phyloP scores from a whole-genome alignment of 1,140 invertebrate genomes.

The Bombus affinis region DNA sequence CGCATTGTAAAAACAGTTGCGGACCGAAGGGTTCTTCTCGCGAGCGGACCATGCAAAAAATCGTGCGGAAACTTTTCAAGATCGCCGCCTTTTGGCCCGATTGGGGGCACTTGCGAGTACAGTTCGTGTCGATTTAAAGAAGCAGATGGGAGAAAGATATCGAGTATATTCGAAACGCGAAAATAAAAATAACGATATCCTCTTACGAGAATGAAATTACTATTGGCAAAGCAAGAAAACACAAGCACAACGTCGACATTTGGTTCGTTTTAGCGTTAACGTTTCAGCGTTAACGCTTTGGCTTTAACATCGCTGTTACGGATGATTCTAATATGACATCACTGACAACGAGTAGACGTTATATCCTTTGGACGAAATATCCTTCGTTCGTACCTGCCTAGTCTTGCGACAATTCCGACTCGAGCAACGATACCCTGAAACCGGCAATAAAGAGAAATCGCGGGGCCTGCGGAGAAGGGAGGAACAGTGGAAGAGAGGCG shows the following conservation, averaged over 20 bases:
- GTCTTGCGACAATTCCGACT: background rate
- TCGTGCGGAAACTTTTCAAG: background rate
- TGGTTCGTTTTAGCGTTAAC: too few species aligned
- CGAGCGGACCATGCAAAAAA: too few species aligned
- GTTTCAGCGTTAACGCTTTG: too few species aligned
- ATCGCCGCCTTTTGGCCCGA: background rate
- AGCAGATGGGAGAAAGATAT: too few species aligned
- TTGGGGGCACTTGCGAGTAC: too few species aligned
- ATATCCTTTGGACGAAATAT: background rate
- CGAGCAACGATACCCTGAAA: background rate
- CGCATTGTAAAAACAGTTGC: constrained; percentile 36
- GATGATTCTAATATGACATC: background rate
- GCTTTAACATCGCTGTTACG: too few species aligned
- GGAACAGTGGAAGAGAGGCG: background rate
- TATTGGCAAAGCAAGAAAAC: background rate
- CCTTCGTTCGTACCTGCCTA: background rate
- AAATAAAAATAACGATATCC: background rate
- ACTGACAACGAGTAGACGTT: background rate
- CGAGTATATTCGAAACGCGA: background rate
- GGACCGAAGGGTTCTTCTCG: background rate
- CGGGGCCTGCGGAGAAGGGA: background rate
- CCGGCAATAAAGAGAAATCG: background rate
- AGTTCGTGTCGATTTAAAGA: too few species aligned
- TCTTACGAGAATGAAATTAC: background rate
- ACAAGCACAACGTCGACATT: too few species aligned